Conservation (phyloP, 2,888 invertebrate species). For the Melikaiella ostensackeni region DNA sequence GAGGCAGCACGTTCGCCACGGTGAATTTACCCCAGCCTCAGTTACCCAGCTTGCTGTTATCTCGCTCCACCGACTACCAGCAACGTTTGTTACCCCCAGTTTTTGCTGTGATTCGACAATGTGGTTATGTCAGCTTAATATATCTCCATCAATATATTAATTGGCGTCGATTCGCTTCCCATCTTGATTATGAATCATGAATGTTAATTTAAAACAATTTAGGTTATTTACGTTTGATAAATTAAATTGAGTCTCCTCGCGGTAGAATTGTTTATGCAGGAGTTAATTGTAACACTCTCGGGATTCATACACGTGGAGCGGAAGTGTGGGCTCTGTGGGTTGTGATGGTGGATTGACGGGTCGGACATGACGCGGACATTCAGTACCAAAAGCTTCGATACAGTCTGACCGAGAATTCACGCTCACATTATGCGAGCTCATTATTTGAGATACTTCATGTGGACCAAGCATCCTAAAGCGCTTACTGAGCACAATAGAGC, state of each 20-base stretch:
- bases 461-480: slow-evolving; percentile 45
- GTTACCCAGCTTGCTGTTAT: too few relatives aligned
- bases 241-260: not conserved
- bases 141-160: too few relatives aligned
- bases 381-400: slow-evolving; percentile 10
- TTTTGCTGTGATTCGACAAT: too few relatives aligned
- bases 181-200: too few relatives aligned
- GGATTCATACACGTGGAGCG: not conserved
- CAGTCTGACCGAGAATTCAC: not conserved
- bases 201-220: too few relatives aligned
- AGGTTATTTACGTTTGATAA: not conserved
- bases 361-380: slow-evolving; percentile 9
- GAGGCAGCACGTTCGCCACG: too few relatives aligned
- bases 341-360: slow-evolving; percentile 18
- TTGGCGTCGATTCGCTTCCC: too few relatives aligned
- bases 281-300: not conserved
- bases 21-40: too few relatives aligned
- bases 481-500: slow-evolving; percentile 44
- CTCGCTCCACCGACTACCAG: too few relatives aligned
- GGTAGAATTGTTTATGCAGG: not conserved
- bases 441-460: slow-evolving; percentile 48
- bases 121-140: too few relatives aligned
- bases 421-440: slow-evolving; percentile 34
- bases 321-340: slow-evolving; percentile 2
- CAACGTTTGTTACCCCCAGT: too few relatives aligned